Evolutionary conservation across 2,888 invertebrate species (phyloP).

Genomic region (Cephus nigrinus): DNA sequence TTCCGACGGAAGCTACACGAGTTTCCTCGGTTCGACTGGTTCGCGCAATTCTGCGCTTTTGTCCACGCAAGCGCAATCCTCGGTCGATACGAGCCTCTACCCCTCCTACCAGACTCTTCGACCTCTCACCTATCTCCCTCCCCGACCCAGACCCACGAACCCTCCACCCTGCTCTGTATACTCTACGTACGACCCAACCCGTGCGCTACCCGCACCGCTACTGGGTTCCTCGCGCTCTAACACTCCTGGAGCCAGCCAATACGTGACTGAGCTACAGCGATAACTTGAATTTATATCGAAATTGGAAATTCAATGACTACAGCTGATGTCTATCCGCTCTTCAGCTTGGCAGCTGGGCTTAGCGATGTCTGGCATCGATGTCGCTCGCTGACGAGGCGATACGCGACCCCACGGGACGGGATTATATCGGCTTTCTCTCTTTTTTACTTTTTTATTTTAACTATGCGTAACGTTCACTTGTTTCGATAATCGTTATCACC

Average conservation of each 20-base stretch:
- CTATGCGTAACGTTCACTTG: not conserved
- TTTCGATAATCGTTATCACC: not conserved
- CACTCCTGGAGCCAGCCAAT: not conserved
- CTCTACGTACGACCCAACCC: not conserved
- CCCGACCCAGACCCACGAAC: not conserved
- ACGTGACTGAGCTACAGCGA: constrained; percentile 10
- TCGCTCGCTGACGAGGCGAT: constrained; percentile 28
- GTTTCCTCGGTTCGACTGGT: constrained; percentile 11
- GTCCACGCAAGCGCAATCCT: constrained; percentile 58
- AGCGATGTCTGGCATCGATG: constrained; percentile 47
- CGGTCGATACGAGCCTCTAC: constrained; percentile 50
- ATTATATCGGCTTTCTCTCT: not conserved
- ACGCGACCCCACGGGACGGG: not conserved
- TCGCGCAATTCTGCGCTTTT: constrained; percentile 55
- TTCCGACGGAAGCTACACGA: constrained; percentile 9
- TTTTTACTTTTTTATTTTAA: not conserved
- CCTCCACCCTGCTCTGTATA: not conserved
- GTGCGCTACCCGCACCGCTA: not conserved
- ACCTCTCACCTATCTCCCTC: constrained; percentile 20
- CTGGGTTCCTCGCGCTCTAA: not conserved
- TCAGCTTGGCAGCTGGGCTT: constrained; percentile 3
- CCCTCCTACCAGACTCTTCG: constrained; percentile 9
- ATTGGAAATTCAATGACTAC: constrained; percentile 7
- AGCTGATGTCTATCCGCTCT: constrained; percentile 7
- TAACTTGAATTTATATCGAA: constrained; percentile 4